phyloP scores from a whole-genome alignment of 2,797 vertebrate species.

The Notolabrus celidotus region DNA sequence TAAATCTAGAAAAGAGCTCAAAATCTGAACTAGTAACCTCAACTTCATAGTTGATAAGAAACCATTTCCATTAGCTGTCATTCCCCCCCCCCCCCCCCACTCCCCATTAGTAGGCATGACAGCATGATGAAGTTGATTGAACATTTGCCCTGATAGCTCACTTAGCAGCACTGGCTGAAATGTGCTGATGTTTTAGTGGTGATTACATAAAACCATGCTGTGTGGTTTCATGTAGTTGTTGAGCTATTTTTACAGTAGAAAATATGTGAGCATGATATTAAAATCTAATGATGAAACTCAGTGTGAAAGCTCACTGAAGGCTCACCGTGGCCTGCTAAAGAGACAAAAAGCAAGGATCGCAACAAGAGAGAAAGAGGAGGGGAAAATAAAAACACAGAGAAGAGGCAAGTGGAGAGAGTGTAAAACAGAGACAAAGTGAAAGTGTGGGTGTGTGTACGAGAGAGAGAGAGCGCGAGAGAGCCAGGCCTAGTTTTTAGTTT shows the following conservation, averaged over 20 bases:
- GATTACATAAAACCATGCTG: constrained; percentile 17
- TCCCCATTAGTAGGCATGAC: constrained; percentile 3
- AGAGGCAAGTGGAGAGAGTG: constrained; percentile 57
- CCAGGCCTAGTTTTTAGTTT: constrained; percentile 87
- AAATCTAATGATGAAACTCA: constrained; percentile 31
- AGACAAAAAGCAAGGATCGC: constrained; percentile 25
- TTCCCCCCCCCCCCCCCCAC: too few species aligned
- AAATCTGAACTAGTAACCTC: too few species aligned
- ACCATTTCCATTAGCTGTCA: too few species aligned
- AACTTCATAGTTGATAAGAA: too few species aligned
- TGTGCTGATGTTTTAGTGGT: constrained; percentile 3
- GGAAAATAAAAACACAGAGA: constrained; percentile 8
- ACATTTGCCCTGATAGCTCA: background rate
- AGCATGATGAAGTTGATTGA: constrained; percentile 1
- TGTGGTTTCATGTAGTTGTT: constrained; percentile 3
- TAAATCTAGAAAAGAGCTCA: too few species aligned
- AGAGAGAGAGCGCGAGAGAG: constrained; percentile 55
- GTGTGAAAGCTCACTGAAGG: constrained; percentile 16
- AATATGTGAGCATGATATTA: constrained; percentile 31
- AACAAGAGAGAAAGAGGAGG: constrained; percentile 12
- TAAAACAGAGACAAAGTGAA: constrained; percentile 66
- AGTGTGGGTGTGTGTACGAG: constrained; percentile 49
- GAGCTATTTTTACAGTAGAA: constrained; percentile 17
- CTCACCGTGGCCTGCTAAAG: constrained; percentile 27
- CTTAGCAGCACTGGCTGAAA: constrained; percentile 15